Base-by-base conservation (phyloP, 1,140 invertebrate genomes). In the Diuraphis noxia region DNA sequence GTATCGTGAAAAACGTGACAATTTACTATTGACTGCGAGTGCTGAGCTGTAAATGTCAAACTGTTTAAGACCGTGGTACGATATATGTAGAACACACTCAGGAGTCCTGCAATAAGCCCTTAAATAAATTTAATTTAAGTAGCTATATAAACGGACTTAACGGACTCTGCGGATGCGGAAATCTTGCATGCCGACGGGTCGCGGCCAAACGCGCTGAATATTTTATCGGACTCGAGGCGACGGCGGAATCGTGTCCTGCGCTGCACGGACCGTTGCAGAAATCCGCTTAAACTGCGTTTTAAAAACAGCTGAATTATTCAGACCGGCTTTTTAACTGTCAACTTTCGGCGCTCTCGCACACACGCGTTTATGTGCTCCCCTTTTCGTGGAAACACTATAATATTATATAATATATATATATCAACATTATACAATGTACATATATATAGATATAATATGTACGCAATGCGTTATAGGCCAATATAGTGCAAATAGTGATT, bases 301-400 rank as follows among this genome's bases (percentile, higher is more conserved):
- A 92, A 79, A 92, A 89, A 81, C 79, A 19, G 36, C 82, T 92
- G 81, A 92, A 92, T 92, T 88, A 92, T 92, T 92, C 92, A 92
- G 43, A 8, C 7, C 93, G 93, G 94, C 94, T 94, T 94, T 94
- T 94, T 94, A 94, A 94, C 94, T 94, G 94, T 94, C 94, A 94
- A 94, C 93, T 94, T 92, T 86, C 88, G 63, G 56, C 77, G 72
- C 52, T 84, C n/a, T 30, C 43, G 13, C 34, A 38, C 36, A 41
- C 34, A 84, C 43, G 19, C 43, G 10, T n/a, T 43, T 30, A 84
- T 41, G 10, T 3, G n/a, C 43, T 52, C 43, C 46, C 85, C 43
- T 52, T 86, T 86, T 38, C 23, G 43, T 8, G 1, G 13, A n/a
- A 46, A 46, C 84, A 86, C 84, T 85, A 84, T 85, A 3, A 46